phyloP scores from a whole-genome alignment of 2,888 invertebrate species.

The Pseudococcus viburni region DNA sequence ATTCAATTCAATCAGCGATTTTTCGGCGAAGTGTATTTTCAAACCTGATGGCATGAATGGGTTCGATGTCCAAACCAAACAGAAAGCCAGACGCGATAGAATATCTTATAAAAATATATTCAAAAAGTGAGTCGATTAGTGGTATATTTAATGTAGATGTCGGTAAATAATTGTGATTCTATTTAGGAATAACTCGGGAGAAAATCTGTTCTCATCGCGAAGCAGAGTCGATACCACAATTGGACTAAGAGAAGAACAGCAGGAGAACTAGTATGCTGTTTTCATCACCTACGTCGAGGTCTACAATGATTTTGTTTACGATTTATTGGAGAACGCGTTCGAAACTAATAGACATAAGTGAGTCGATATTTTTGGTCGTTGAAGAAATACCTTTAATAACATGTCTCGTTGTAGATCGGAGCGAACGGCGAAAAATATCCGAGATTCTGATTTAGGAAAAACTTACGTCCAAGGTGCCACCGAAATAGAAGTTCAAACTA shows the following conservation, averaged over 20 bases:
- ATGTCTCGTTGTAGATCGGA: slow-evolving; percentile 73
- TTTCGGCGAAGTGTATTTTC: slow-evolving; percentile 88
- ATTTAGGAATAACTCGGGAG: slow-evolving; percentile 71
- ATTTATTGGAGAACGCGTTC: slow-evolving; percentile 86
- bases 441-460: slow-evolving; percentile 87
- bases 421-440: slow-evolving; percentile 88
- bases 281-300: slow-evolving; percentile 97
- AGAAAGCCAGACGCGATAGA: slow-evolving; percentile 86
- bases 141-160: slow-evolving; percentile 17
- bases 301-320: slow-evolving; percentile 97
- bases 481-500: slow-evolving; percentile 93
- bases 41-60: slow-evolving; percentile 95
- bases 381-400: not conserved
- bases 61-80: slow-evolving; percentile 90
- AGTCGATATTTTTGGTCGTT: not conserved
- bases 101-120: slow-evolving; percentile 68
- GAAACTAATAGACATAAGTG: slow-evolving; percentile 77
- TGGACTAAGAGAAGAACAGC: slow-evolving; percentile 79
- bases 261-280: slow-evolving; percentile 88
- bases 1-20: slow-evolving; percentile 85
- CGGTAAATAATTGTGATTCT: not conserved
- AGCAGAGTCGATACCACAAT: slow-evolving; percentile 73
- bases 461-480: slow-evolving; percentile 96
- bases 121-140: slow-evolving; percentile 71
- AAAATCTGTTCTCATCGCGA: slow-evolving; percentile 77